Evolutionary conservation across 2,113 vertebrate species (phyloP).

Genomic region (Callipepla squamata): DNA sequence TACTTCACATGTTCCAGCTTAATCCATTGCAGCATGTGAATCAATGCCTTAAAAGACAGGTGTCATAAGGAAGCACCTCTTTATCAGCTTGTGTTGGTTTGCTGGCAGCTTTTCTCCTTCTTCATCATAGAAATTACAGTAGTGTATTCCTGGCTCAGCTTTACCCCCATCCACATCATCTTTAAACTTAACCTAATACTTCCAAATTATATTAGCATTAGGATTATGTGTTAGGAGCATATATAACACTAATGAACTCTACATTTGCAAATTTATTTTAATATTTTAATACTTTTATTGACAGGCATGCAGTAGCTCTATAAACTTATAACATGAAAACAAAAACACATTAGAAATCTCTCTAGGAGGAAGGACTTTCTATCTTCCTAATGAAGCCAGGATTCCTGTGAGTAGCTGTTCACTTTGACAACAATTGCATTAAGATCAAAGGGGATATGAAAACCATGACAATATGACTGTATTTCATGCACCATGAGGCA

Average conservation of each 20-base stretch:
- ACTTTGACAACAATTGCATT: slow-evolving; percentile 59
- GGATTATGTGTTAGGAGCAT: background rate
- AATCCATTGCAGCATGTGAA: fast-evolving
- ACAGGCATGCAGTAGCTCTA: background rate
- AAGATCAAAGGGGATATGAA: slow-evolving; percentile 59
- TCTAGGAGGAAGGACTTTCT: slow-evolving; percentile 18
- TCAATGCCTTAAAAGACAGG: fast-evolving
- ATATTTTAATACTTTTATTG: slow-evolving; percentile 11
- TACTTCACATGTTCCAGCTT: background rate
- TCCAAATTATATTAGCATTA: slow-evolving; percentile 1
- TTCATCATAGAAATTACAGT: background rate
- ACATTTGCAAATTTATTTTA: slow-evolving; percentile 22
- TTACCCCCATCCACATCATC: background rate
- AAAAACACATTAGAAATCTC: background rate
- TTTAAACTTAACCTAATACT: slow-evolving; percentile 10
- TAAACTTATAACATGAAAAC: background rate
- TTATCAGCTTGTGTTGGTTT: background rate
- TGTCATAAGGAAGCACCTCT: background rate
- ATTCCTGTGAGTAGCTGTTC: slow-evolving; percentile 19
- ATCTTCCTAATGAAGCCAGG: slow-evolving; percentile 48
- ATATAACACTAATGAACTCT: background rate
- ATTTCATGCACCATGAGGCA: slow-evolving; percentile 56
- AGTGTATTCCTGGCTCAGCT: background rate
- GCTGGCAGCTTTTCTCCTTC: background rate
- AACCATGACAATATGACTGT: slow-evolving; percentile 61